Evolutionary conservation across 2,888 invertebrate species (phyloP), one percentile per base, ranked within the genome.

Genomic region (Subacronicta megacephala): DNA sequence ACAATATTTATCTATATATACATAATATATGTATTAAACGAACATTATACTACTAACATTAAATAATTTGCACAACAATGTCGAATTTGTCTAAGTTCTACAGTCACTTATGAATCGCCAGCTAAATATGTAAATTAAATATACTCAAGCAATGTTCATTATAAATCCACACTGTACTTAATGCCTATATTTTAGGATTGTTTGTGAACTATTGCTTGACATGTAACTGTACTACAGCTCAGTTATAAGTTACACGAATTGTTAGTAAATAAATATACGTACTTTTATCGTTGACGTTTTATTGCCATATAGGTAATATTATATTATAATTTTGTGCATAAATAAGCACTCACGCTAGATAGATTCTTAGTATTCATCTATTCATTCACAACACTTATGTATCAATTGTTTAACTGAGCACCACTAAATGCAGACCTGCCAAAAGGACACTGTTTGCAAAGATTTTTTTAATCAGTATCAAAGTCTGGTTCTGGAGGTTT

Each of bases 261-360:
- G 72, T 78, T 80, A 85, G 78, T 75, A 66, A 85, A 77, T 80
- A 83, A 84, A 83, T 75, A 70, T 80, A 82, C 73, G 62, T 83
- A 80, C 77, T 79, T 74, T 74, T 72, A 75, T 46, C 5, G 26
- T 23, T 56, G 53, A 63, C 36, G 67, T 84, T 83, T 83, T 61
- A 71, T 71, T 65, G 9, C 17, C 7, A 44, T 20, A 54, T 10
- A 26, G 7, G 23, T 26, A 9, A n/a, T 36, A 36, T 36, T 10
- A 36, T 16, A 36, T 36, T 7, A 16, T 36, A 33, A 13, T 16
- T 3, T 23, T 38, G 42, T 20, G 26, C 33, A 23, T 20, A 7
- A 26, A 20, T 18, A 20, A 20, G 42, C 42, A 20, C 7, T 23
- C 23, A 26, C 26, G 10, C 26, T n/a, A n/a, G n/a, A n/a, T n/a